Evolutionary conservation across 2,113 vertebrate species (phyloP).

Genomic region (Clinocottus analis): DNA sequence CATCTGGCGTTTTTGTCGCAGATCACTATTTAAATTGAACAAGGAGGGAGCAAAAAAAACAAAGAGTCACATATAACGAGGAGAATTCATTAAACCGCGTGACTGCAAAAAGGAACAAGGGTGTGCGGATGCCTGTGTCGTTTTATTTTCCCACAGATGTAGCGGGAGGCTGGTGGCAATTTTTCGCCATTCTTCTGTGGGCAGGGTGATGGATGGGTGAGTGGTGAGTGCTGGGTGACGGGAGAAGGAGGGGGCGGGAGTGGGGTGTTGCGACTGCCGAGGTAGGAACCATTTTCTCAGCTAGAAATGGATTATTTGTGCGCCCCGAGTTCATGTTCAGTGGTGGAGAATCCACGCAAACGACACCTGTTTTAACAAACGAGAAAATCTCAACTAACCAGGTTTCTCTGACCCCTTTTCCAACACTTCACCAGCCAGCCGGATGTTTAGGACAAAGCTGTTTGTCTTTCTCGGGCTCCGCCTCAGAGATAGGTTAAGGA

Average conservation of each 20-base stretch:
- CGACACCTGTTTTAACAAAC: background rate
- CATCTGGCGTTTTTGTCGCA: constrained; percentile 29
- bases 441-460: background rate
- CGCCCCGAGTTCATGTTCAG: constrained; percentile 1
- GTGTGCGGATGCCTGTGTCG: constrained; percentile 9
- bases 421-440: background rate
- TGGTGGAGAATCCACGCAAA: background rate
- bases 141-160: background rate
- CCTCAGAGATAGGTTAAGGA: too few species aligned
- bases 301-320: constrained; percentile 21
- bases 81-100: constrained; percentile 24
- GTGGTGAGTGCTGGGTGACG: constrained; percentile 1
- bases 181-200: constrained; percentile 51
- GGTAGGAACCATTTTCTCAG: constrained; percentile 24
- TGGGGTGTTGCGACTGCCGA: constrained; percentile 1
- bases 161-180: constrained; percentile 46
- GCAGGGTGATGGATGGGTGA: constrained; percentile 33
- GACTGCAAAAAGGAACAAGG: constrained; percentile 15
- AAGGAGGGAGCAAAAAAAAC: background rate
- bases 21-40: constrained; percentile 31
- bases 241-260: too few species aligned
- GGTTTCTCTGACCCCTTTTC: background rate
- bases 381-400: background rate
- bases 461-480: too few species aligned
- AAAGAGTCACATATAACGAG: constrained; percentile 2